A percentile compares a stretch with the other conserved stretches of the same genome.
These are phyloP conservation scores for Hetaerina americana DNA, from an alignment of 1,140 invertebrate genomes.

Conservation along the genomic window DNA sequence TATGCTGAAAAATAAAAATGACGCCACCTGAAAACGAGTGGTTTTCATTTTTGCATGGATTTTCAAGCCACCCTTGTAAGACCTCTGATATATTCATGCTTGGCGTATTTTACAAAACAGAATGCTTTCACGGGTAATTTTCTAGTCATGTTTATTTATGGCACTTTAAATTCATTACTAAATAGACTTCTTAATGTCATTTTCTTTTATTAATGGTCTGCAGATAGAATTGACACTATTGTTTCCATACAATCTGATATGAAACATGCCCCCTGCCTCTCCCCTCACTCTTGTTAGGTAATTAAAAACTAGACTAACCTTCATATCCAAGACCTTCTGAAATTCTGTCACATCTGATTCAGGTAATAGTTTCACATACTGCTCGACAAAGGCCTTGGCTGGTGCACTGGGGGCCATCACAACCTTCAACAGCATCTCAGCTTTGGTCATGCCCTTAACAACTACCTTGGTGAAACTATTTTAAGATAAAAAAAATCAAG, in stretches of 20 bases:
- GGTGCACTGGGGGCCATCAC: constrained; percentile 88
- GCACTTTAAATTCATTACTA: too few relatives aligned
- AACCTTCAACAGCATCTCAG: constrained; percentile 96
- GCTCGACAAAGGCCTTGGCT: constrained; percentile 65
- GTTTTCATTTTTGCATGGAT: too few relatives aligned
- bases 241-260: not conserved
- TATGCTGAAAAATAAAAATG: too few relatives aligned
- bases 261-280: not conserved
- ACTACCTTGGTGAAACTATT: constrained; percentile 67
- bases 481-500: constrained; percentile 7
- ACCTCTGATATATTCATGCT: too few relatives aligned
- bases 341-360: constrained; percentile 85
- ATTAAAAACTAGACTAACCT: too few relatives aligned
- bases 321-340: constrained; percentile 95
- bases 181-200: not conserved
- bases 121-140: too few relatives aligned
- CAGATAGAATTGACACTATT: not conserved
- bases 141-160: too few relatives aligned
- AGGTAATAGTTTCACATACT: constrained; percentile 79
- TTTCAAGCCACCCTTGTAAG: too few relatives aligned
- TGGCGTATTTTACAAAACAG: too few relatives aligned
- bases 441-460: constrained; percentile 92
- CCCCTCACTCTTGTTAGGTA: constrained; percentile 25
- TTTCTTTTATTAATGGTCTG: not conserved
- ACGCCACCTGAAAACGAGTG: too few relatives aligned